These are phyloP conservation scores for Halcyon smyrnensis DNA, from an alignment of 2,797 vertebrate species.

Conservation along the genomic window DNA sequence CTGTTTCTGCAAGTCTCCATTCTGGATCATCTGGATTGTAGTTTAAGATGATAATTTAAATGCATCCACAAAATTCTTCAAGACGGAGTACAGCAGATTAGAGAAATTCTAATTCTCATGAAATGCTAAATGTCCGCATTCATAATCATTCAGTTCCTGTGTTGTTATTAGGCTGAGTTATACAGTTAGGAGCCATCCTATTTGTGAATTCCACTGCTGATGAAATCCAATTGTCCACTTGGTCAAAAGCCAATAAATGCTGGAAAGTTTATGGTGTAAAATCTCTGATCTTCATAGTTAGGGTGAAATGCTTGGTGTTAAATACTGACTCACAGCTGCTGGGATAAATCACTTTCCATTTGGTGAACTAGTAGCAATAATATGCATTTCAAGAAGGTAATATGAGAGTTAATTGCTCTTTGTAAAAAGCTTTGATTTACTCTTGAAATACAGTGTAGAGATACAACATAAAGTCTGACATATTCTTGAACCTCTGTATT, in stretches of 20 bases:
- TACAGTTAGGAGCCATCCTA: fast-evolving
- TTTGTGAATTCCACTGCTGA: background rate
- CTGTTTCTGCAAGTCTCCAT: background rate
- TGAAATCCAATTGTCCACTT: background rate
- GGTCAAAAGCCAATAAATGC: background rate
- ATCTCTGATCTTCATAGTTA: background rate
- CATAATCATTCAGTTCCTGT: background rate
- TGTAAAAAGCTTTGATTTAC: background rate
- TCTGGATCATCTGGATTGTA: background rate
- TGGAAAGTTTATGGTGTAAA: background rate
- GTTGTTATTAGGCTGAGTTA: background rate
- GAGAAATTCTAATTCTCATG: background rate
- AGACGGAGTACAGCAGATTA: background rate
- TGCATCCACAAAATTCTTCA: background rate
- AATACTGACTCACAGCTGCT: background rate
- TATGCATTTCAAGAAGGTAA: background rate
- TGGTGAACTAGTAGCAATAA: background rate
- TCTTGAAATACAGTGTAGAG: background rate
- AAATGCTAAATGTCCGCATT: background rate
- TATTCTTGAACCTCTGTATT: background rate
- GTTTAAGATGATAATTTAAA: background rate
- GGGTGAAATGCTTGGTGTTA: background rate
- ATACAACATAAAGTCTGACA: background rate
- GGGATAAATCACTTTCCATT: background rate
- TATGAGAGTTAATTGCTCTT: background rate